Conservation (phyloP, 2,113 vertebrate genomes). For the Salvelinus sp. region DNA sequence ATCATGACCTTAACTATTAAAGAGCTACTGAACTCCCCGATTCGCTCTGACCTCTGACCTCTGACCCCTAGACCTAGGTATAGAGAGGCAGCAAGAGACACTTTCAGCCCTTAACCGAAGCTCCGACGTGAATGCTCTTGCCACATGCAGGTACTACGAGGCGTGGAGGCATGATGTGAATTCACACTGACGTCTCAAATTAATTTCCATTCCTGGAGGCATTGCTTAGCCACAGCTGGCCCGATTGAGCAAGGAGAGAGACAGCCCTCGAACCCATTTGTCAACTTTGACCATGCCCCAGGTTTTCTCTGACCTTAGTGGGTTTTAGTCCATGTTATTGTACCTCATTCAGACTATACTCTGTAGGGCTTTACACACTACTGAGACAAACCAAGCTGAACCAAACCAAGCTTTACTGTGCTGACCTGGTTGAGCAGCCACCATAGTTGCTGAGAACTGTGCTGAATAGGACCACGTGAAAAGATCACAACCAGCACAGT, state of each 20-base stretch:
- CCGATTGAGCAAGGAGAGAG: conserved; percentile 1
- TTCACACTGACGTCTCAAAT: conserved; percentile 46
- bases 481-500: too few relatives aligned
- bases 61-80: background rate
- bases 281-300: conserved; percentile 38
- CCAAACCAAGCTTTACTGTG: too few relatives aligned
- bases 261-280: background rate
- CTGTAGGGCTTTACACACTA: too few relatives aligned
- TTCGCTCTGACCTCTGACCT: too few relatives aligned
- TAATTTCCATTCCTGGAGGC: conserved; percentile 38
- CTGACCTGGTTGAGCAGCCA: too few relatives aligned
- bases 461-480: too few relatives aligned
- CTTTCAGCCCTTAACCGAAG: background rate
- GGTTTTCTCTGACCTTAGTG: conserved; percentile 1
- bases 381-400: too few relatives aligned
- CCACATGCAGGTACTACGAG: background rate
- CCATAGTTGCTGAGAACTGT: too few relatives aligned
- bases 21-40: too few relatives aligned
- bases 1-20: background rate
- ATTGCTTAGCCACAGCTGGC: conserved; percentile 26
- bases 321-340: too few relatives aligned
- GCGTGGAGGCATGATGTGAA: conserved; percentile 39
- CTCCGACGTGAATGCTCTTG: background rate
- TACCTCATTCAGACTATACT: too few relatives aligned
- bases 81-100: background rate